phyloP scores from a whole-genome alignment of 2,888 invertebrate genomes.

The Lepas anatifera region DNA sequence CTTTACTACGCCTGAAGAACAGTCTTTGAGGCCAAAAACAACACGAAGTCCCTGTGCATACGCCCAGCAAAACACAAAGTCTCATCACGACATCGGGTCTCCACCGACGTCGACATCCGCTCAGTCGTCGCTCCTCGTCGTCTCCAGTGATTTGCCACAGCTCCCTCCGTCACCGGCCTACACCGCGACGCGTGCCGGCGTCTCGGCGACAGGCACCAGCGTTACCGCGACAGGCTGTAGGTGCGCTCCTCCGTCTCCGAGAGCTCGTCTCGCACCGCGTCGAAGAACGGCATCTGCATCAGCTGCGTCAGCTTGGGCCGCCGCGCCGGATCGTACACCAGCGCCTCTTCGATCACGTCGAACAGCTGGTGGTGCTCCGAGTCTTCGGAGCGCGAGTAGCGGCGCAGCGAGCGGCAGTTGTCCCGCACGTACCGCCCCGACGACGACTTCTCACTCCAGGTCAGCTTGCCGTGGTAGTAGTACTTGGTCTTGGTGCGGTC shows the following conservation, averaged over 20 bases:
- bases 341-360: constrained; percentile 86
- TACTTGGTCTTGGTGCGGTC: constrained; percentile 91
- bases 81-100: too few relatives aligned
- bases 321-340: constrained; percentile 90
- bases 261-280: neutral
- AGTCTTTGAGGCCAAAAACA: too few relatives aligned
- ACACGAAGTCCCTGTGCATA: too few relatives aligned
- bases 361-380: constrained; percentile 83
- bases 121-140: too few relatives aligned
- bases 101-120: too few relatives aligned
- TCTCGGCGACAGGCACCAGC: neutral
- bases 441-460: constrained; percentile 95
- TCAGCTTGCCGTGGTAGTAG: constrained; percentile 92
- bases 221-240: constrained; percentile 39
- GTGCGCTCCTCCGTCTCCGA: constrained; percentile 54
- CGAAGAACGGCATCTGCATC: neutral
- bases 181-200: neutral
- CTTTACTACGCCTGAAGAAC: too few relatives aligned
- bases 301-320: constrained; percentile 55
- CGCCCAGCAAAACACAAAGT: too few relatives aligned
- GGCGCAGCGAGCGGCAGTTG: constrained; percentile 84
- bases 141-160: too few relatives aligned
- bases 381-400: constrained; percentile 43
- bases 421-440: constrained; percentile 95
- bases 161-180: too few relatives aligned